Evolutionary conservation across 2,888 invertebrate genomes (phyloP), one percentile per base, ranked within the genome.

Genomic region (Mesopsocus fuscifrons): DNA sequence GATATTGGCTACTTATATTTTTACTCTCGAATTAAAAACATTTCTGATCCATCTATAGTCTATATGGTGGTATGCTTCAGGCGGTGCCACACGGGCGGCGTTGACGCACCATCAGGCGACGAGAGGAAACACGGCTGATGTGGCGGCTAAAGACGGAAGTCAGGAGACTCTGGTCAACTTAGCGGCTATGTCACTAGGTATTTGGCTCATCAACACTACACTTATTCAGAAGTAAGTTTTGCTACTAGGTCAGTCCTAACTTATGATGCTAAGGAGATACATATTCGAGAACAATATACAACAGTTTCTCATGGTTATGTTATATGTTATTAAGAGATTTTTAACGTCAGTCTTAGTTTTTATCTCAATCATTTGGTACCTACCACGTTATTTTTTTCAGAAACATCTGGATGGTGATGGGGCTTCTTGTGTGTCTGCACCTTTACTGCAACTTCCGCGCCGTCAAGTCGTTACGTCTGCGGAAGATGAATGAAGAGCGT

Each of bases 111-210:
- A 97, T 59, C 91, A 89, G 66, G 89, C 94, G 0, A 61, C 84
- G 17, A 68, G 77, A 48, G 83, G 85, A 49, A 95, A 95, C 61
- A 71, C 91, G 63, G 94, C 87, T 0, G 97, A 97, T 63, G 89
- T 83, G 5, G 71, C 83, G 0, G 88, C 92, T 0, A 95, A 95
- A 64, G 95, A 97, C 59, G 83, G 89, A 4, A 91, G 92, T 47
- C 97, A 97, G 65, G 97, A 97, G 61, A 95, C 94, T 0, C 74
- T 89, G 49, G 92, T 97, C 11, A 95, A 95, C 64, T 66, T 95
- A 34, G 60, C 83, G 31, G 92, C 85, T 8, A 81, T 92, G 8
- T 57, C 91, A 41, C 59, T 74, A 43, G 88, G 87, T 43, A 67
- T 94, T 40, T 60, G 78, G 32, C 61, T 94, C 42, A 65, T 94